Evolutionary conservation across 2,797 vertebrate genomes (phyloP).

Genomic region (Epinephelus malabaricus): DNA sequence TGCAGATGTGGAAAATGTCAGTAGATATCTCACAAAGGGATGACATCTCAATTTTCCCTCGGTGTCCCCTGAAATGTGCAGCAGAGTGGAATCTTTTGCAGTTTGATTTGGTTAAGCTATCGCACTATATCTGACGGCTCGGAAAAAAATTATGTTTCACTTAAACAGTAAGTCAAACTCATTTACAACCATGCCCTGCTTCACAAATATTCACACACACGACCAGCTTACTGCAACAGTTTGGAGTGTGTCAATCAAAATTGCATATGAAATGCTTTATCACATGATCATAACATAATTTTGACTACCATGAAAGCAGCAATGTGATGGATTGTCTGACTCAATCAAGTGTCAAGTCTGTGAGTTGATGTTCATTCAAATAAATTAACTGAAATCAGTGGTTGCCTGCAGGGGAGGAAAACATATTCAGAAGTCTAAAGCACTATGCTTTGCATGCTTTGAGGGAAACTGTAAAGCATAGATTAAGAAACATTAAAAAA

Average conservation of each 20-base stretch:
- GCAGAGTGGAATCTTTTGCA: constrained; percentile 6
- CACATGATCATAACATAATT: background rate
- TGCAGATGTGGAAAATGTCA: constrained; percentile 57
- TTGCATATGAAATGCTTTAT: background rate
- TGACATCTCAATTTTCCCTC: constrained; percentile 35
- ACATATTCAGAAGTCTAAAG: background rate
- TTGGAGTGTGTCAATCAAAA: background rate
- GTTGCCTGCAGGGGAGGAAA: constrained; percentile 8
- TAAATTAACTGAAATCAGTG: constrained; percentile 28
- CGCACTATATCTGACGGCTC: background rate
- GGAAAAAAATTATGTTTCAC: background rate
- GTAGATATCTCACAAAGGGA: constrained; percentile 32
- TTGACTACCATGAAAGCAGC: background rate
- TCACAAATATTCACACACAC: background rate
- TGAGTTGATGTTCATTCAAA: constrained; percentile 4
- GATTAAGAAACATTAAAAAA: background rate
- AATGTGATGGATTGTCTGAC: constrained; percentile 3
- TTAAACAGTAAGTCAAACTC: background rate
- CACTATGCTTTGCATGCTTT: background rate
- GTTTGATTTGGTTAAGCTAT: background rate
- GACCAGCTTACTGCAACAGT: background rate
- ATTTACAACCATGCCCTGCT: background rate
- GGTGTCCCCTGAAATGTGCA: constrained; percentile 12
- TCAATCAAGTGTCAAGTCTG: constrained; percentile 7
- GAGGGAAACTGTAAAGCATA: background rate